A percentile compares a stretch with the other conserved stretches of the same genome.
These are phyloP conservation scores for Phallusia fumigata DNA, from an alignment of 23 tunicate genomes.

Conservation along the genomic window DNA sequence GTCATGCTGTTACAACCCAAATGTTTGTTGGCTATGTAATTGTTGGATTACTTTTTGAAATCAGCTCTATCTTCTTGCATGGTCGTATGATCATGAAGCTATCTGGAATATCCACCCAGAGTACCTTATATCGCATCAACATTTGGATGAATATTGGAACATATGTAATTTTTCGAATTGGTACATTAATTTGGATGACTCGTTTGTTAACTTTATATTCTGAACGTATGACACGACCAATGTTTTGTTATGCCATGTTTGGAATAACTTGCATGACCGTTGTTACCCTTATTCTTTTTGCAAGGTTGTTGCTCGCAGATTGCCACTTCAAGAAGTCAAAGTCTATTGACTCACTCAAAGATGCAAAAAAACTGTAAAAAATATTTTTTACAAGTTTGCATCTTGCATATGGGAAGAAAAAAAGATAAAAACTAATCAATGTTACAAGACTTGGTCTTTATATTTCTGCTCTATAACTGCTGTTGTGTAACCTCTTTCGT, in stretches of 20 bases:
- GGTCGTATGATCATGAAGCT: conserved; percentile 58
- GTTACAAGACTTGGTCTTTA: too few relatives aligned
- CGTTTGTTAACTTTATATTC: conserved; percentile 49
- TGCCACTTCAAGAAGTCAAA: not conserved
- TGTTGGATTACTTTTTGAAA: conserved; percentile 74
- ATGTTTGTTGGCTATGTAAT: conserved; percentile 58
- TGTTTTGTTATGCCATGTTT: conserved; percentile 33
- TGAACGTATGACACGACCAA: conserved; percentile 23
- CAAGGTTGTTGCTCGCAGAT: conserved; percentile 57
- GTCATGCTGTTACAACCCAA: conserved; percentile 43
- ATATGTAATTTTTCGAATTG: conserved; percentile 66
- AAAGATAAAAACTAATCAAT: too few relatives aligned
- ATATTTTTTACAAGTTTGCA: too few relatives aligned
- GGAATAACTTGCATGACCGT: conserved; percentile 72
- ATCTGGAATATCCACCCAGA: conserved; percentile 1
- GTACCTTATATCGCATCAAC: conserved; percentile 31
- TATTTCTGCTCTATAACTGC: too few relatives aligned
- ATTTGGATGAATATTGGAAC: conserved; percentile 52
- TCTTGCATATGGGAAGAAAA: too few relatives aligned
- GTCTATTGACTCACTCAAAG: not conserved
- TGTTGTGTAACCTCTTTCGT: too few relatives aligned
- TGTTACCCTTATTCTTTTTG: conserved; percentile 61
- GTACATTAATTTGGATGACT: conserved; percentile 64
- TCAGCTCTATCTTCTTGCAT: conserved; percentile 81
- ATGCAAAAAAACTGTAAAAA: not conserved